Base-by-base conservation (phyloP, 2,888 invertebrate species). In the Pyrrhia umbra region DNA sequence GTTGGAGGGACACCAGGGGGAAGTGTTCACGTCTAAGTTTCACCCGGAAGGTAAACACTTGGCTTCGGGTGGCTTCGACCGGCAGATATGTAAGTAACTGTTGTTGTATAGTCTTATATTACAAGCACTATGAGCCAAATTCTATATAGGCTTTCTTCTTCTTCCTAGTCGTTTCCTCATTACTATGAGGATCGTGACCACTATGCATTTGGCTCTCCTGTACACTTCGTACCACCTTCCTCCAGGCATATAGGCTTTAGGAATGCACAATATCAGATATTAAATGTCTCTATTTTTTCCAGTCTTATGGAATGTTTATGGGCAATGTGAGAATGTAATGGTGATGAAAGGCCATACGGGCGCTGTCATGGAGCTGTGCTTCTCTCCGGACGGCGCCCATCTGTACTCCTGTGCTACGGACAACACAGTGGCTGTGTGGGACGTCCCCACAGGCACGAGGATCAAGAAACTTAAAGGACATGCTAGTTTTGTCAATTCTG, bases 251-350 rank as follows among this genome's bases (percentile, higher is more conserved):
- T n/a, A n/a, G n/a, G n/a, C n/a, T n/a, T n/a, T n/a, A n/a, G n/a
- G n/a, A n/a, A n/a, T n/a, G n/a, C n/a, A n/a, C n/a, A n/a, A n/a
- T n/a, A n/a, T 43, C 10, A n/a, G 0, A 43, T 21, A 20, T 3
- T 13, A 21, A 20, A 21, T 25, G n/a, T 13, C 2, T 8, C 42
- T 20, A 21, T 37, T 13, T 25, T 42, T 95, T 95, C 58, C 88
- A 98, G 98, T 96, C 90, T 93, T 99, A 73, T 99, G 99, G 99
- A 98, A 97, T 88, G 98, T 99, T 0, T 99, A 98, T 85, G 99
- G 98, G 0, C 99, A 99, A 88, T 99, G 99, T 92, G 99, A 99
- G 85, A 99, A 99, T 89, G 97, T 99, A 75, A 97, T 98, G 83
- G 97, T 97, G 18, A 96, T 99, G 96, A 96, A 96, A 16, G 99